Evolutionary conservation across 2,888 invertebrate species (phyloP), one percentile per base, ranked within the genome.

Genomic region (Perdita meconis): DNA sequence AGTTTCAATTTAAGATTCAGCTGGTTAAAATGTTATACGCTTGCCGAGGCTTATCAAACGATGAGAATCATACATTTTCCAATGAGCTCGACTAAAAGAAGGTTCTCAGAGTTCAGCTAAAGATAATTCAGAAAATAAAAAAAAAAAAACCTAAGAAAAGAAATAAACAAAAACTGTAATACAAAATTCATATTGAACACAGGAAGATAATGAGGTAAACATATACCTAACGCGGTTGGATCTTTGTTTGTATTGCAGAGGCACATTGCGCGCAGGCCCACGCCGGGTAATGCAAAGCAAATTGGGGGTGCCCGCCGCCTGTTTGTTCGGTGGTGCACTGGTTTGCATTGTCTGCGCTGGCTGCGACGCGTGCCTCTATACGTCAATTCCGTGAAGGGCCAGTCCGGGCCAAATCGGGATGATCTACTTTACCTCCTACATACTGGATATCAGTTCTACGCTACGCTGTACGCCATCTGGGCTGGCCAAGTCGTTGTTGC

Each of bases 311-410:
- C 90, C 88, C 89, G 90, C 90, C 90, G 91, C 89, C 90, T 86
- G 84, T 88, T 89, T 87, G 84, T 90, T 90, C 88, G 91, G 91
- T 89, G 92, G 89, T 89, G 89, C 89, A 90, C 90, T 90, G 89
- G 84, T 91, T 92, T 92, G 92, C 92, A 92, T 92, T 92, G 92
- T 92, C 92, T 92, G 92, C 92, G 92, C 91, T 92, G 92, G 91
- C 92, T 90, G 91, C 92, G 91, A 92, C 92, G 92, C 92, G 91
- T 91, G 91, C 91, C 91, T 91, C 91, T 90, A 89, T 88, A 85
- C 91, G 90, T 91, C 90, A 89, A 90, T 90, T 88, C 84, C 87
- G 87, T 87, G 89, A 88, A 84, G 88, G 88, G 87, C 86, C 86
- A 84, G 84, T 87, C 82, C 82, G 86, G 88, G 86, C 88, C 88